phyloP scores from a whole-genome alignment of 2,888 invertebrate species.

The Eupithecia pulchellata region DNA sequence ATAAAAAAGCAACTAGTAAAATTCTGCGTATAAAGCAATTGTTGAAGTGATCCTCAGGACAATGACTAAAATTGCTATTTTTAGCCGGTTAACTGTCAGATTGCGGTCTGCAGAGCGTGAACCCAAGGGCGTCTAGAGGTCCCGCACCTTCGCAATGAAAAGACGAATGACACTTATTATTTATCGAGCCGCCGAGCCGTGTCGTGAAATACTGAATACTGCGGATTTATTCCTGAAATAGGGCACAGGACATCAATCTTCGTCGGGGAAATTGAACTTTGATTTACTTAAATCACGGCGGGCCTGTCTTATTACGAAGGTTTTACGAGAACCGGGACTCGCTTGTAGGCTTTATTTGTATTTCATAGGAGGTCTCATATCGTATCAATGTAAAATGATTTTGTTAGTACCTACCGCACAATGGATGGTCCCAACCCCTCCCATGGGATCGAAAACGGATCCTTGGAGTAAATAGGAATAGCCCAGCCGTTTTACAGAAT shows the following conservation, averaged over 20 bases:
- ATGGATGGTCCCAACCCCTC: background rate
- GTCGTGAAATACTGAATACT: conserved; percentile 56
- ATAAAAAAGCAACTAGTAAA: background rate
- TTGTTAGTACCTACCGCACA: background rate
- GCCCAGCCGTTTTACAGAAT: background rate
- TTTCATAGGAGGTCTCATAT: background rate
- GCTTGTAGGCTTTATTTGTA: conserved; percentile 6
- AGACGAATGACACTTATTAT: conserved; percentile 71
- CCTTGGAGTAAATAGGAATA: conserved; percentile 8
- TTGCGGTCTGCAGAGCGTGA: conserved; percentile 15
- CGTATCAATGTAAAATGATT: background rate
- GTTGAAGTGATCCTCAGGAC: background rate
- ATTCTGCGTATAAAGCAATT: background rate
- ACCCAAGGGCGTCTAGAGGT: conserved; percentile 72
- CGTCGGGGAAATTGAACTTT: conserved; percentile 46
- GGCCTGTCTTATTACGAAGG: conserved; percentile 17
- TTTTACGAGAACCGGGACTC: conserved; percentile 15
- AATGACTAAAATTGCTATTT: conserved; percentile 3
- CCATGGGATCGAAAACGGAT: background rate
- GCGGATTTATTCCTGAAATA: conserved; percentile 59
- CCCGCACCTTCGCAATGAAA: conserved; percentile 53
- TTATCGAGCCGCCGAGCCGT: conserved; percentile 58
- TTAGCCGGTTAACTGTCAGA: conserved; percentile 4
- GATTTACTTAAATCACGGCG: conserved; percentile 35
- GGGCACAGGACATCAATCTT: conserved; percentile 51